A percentile compares a stretch with the other conserved stretches of the same genome.
Evolutionary conservation across 1,140 invertebrate genomes (phyloP).

Genomic region (Drosophila saltans): DNA sequence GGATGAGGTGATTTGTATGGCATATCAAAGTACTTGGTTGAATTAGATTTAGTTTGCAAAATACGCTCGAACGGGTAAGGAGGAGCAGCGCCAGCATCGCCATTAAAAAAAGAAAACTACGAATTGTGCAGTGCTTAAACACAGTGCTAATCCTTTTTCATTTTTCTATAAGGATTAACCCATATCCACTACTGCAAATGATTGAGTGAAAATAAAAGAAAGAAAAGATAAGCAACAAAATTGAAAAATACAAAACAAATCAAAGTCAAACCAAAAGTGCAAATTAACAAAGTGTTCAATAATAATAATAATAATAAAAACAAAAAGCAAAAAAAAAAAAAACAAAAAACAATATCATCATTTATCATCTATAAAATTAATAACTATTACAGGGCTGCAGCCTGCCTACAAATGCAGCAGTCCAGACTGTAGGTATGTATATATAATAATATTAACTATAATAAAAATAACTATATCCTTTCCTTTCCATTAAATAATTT

Average conservation of each 20-base stretch:
- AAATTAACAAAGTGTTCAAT: slow-evolving; percentile 62
- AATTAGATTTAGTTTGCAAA: slow-evolving; percentile 47
- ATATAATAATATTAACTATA: not conserved
- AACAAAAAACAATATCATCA: slow-evolving; percentile 9
- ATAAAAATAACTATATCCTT: too few species aligned
- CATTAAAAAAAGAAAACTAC: not conserved
- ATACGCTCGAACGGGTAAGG: not conserved
- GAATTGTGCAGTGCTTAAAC: not conserved
- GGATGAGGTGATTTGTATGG: slow-evolving; percentile 22
- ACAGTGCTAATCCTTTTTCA: slow-evolving; percentile 15
- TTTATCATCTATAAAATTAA: slow-evolving; percentile 28
- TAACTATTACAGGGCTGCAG: slow-evolving; percentile 29
- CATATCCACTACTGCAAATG: slow-evolving; percentile 23
- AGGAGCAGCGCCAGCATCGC: not conserved
- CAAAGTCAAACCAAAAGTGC: slow-evolving; percentile 39
- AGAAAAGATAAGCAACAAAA: slow-evolving; percentile 34
- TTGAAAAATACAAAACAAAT: slow-evolving; percentile 30
- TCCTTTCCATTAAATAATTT: too few species aligned
- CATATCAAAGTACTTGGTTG: slow-evolving; percentile 10
- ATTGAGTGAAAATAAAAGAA: slow-evolving; percentile 11
- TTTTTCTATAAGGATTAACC: slow-evolving; percentile 3
- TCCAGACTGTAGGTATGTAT: slow-evolving; percentile 37
- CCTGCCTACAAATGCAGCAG: slow-evolving; percentile 53
- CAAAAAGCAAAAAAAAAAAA: not conserved
- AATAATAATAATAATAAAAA: slow-evolving; percentile 25